Base-by-base conservation (phyloP, 1,140 invertebrate species). In the Saccostrea cuccullata region DNA sequence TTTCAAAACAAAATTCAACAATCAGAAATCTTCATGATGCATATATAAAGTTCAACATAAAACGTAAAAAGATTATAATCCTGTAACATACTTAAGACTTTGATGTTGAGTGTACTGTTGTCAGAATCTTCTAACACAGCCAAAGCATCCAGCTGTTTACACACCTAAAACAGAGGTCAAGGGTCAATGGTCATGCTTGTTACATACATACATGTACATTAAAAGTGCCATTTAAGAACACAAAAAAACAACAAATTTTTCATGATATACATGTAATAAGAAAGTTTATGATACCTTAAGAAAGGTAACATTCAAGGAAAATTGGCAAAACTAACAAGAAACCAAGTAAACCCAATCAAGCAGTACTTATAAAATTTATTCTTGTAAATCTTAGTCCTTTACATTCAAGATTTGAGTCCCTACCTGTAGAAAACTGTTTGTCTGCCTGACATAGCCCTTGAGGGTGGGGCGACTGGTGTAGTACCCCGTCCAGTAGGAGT, bases 401-500 rank as follows among this genome's bases (percentile, higher is more conserved):
- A 20, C 6, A 5, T 20, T 17, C 17, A 64, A 17, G 6, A 64
- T 64, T 36, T 82, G 9, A 23, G n/a, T 23, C 6, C 26, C 9
- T 93, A 95, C 95, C 92, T 95, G 95, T 40, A 98, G 93, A 83
- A 97, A 96, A 91, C 97, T 97, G 92, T 98, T 98, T 0, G 96
- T 96, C 86, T 96, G 94, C 82, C 98, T 95, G 91, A 98, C 97
- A 90, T 93, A 94, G 67, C 96, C 96, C 92, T 98, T 98, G 0
- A 97, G 95, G 0, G 97, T 96, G 13, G 98, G 97, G 84, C 97
- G 91, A 91, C 98, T 99, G 0, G 98, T 98, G 93, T 97, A 99
- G 93, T 98, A 99, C 0, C 98, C 98, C 0, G 98, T 98, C 98
- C 98, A 99, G 93, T 97, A 98, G 0, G 97, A 95, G 91, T 98